A percentile compares a stretch with the other conserved stretches of the same genome.
These are phyloP conservation scores for Elaphurus davidianus DNA, from an alignment of 2,113 vertebrate genomes.

Conservation along the genomic window DNA sequence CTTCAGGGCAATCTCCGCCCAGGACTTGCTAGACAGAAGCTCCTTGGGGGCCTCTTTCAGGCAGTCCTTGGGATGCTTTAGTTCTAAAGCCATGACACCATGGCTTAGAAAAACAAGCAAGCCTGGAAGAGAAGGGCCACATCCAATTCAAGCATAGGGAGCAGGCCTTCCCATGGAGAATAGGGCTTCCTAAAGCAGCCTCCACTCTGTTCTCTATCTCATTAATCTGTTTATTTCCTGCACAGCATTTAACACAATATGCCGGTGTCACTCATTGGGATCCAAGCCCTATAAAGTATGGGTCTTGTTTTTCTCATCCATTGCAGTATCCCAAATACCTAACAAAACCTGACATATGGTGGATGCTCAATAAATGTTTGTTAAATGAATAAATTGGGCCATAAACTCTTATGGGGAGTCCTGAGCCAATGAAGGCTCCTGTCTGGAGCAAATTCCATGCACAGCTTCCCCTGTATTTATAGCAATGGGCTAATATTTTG, in stretches of 20 bases:
- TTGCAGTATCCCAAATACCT: neutral
- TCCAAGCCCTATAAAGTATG: neutral
- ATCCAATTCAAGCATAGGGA: neutral
- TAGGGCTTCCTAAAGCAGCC: neutral
- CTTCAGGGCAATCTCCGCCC: neutral
- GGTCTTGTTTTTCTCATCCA: neutral
- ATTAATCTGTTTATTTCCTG: neutral
- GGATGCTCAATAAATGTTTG: neutral
- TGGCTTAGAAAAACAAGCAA: neutral
- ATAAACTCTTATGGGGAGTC: neutral
- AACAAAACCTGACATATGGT: slow-evolving; percentile 24
- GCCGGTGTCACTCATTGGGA: neutral
- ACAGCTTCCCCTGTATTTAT: fast-evolving
- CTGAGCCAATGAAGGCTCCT: neutral
- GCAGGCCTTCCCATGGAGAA: neutral
- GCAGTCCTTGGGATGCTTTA: neutral
- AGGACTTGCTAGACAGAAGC: neutral
- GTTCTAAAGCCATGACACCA: neutral
- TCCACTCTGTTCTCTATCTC: fast-evolving
- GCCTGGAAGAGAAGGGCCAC: neutral
- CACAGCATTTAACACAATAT: fast-evolving
- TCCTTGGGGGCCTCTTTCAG: neutral
- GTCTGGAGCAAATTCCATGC: neutral
- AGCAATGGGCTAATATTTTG: neutral
- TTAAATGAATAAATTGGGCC: neutral